phyloP scores from a whole-genome alignment of 2,888 invertebrate species.

The Molorchus minor region DNA sequence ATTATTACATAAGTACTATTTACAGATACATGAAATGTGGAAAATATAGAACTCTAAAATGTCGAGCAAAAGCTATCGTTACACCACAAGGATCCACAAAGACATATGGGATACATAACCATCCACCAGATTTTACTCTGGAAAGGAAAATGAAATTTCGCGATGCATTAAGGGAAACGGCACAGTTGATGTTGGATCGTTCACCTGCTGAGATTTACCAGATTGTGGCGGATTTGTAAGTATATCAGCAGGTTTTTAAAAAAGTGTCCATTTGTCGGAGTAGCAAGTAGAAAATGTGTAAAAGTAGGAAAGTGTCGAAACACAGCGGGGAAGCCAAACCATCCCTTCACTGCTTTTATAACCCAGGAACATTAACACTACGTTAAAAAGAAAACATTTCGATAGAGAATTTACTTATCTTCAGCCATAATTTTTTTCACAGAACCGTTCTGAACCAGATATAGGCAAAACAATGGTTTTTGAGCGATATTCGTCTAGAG shows the following conservation, averaged over 20 bases:
- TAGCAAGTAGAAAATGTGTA: too few relatives aligned
- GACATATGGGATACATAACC: conserved; percentile 4
- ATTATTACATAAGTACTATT: neutral
- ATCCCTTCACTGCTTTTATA: too few relatives aligned
- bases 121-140: conserved; percentile 12
- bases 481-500: too few relatives aligned
- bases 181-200: conserved; percentile 4
- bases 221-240: conserved; percentile 2
- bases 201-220: conserved; percentile 8
- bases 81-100: neutral
- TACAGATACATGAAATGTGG: conserved; percentile 13
- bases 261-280: neutral
- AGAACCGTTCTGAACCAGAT: too few relatives aligned
- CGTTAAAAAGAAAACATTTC: too few relatives aligned
- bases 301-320: too few relatives aligned
- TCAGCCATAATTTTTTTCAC: too few relatives aligned
- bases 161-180: conserved; percentile 6
- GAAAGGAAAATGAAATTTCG: conserved; percentile 12
- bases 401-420: too few relatives aligned
- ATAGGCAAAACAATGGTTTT: too few relatives aligned
- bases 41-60: conserved; percentile 3
- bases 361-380: too few relatives aligned
- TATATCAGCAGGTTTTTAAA: neutral
- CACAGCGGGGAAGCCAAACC: too few relatives aligned
- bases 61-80: conserved; percentile 7